These are phyloP conservation scores for Dyspetes luteomarginatus DNA, from an alignment of 2,888 invertebrate species.

Conservation along the genomic window DNA sequence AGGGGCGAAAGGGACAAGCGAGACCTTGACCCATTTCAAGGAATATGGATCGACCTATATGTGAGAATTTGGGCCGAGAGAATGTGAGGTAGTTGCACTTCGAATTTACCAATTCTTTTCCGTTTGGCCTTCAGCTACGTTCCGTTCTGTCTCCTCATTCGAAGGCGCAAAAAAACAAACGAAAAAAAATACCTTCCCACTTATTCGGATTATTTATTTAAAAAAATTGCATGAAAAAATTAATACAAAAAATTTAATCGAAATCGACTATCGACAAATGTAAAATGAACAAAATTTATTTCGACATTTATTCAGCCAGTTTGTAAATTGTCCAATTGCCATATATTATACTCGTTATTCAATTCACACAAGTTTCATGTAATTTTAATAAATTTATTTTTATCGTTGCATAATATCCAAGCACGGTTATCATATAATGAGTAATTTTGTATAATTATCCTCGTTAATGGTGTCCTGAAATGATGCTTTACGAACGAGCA, in stretches of 20 bases:
- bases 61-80: slow-evolving; percentile 51
- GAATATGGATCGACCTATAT: slow-evolving; percentile 60
- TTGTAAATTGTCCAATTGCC: neutral
- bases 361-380: neutral
- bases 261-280: too few species aligned
- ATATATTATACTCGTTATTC: neutral
- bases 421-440: neutral
- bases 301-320: too few species aligned
- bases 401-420: neutral
- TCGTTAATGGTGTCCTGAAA: neutral
- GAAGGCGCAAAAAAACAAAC: neutral
- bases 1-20: slow-evolving; percentile 39
- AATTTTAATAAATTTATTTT: neutral
- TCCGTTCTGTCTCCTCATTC: neutral
- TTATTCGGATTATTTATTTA: neutral
- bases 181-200: slow-evolving; percentile 5
- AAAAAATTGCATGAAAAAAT: too few species aligned
- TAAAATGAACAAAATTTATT: too few species aligned
- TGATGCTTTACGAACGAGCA: neutral
- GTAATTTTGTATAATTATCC: neutral
- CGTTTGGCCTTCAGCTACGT: slow-evolving; percentile 6
- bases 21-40: slow-evolving; percentile 62
- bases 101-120: slow-evolving; percentile 38
- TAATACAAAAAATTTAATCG: neutral
- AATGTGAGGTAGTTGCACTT: slow-evolving; percentile 33